Conservation (phyloP, 1,140 invertebrate species). For the Panulirus ornatus region DNA sequence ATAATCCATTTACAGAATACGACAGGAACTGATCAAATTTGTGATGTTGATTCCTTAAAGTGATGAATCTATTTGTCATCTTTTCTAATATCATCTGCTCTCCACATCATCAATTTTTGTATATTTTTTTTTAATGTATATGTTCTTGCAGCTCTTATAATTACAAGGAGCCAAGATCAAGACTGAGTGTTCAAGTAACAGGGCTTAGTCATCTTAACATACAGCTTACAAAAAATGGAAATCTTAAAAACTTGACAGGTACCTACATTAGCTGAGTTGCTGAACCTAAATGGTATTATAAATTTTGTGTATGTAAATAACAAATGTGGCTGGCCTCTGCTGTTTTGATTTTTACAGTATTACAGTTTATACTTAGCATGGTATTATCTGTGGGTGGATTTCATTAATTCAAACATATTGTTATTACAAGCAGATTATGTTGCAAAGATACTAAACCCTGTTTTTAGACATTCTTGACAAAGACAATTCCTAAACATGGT, state of each 20-base stretch:
- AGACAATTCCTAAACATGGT: slow-evolving; percentile 33
- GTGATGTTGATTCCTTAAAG: background rate
- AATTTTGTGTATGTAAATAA: no score
- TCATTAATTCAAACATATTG: background rate
- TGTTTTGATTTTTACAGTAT: no score
- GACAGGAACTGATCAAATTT: background rate
- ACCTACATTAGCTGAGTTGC: no score
- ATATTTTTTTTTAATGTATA: background rate
- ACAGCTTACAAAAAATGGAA: background rate
- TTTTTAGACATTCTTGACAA: slow-evolving; percentile 21
- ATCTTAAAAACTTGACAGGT: no score
- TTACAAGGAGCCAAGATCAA: background rate
- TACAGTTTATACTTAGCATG: no score
- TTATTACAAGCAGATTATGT: background rate
- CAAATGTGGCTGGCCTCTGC: no score
- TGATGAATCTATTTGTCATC: background rate
- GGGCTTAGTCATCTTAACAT: background rate
- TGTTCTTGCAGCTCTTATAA: background rate
- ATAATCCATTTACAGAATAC: background rate
- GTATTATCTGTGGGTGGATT: no score
- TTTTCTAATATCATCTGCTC: background rate
- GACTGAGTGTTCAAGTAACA: background rate
- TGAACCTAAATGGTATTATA: no score
- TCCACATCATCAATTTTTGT: background rate
- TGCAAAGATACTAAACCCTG: slow-evolving; percentile 33